phyloP scores from a whole-genome alignment of 2,888 invertebrate species.

The Rotaria socialis region DNA sequence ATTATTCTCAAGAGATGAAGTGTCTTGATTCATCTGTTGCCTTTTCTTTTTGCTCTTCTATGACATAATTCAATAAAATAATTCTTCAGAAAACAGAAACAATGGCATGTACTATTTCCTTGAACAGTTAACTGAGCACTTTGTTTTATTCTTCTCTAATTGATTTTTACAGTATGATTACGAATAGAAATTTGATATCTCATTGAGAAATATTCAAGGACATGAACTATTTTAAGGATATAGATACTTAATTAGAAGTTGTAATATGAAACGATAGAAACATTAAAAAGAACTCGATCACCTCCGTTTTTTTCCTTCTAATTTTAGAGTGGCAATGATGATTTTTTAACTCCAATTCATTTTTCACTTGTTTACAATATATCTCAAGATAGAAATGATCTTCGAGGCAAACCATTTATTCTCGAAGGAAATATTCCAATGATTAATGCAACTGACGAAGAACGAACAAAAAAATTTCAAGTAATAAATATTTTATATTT shows the following conservation, averaged over 20 bases:
- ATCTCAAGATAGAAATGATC: slow-evolving; percentile 28
- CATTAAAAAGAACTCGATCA: not conserved
- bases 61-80: too few relatives aligned
- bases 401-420: not conserved
- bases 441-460: slow-evolving; percentile 52
- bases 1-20: not conserved
- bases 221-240: not conserved
- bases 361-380: slow-evolving; percentile 5
- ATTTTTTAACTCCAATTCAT: slow-evolving; percentile 28
- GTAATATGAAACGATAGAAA: not conserved
- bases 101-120: too few relatives aligned
- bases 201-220: not conserved
- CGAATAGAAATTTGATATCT: not conserved
- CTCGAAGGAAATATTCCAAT: not conserved
- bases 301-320: too few relatives aligned
- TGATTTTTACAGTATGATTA: not conserved
- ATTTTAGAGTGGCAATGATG: slow-evolving; percentile 34
- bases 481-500: slow-evolving; percentile 61
- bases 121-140: too few relatives aligned
- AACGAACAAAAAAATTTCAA: slow-evolving; percentile 51
- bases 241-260: not conserved
- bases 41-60: not conserved
- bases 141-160: not conserved
- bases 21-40: not conserved
- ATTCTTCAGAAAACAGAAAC: too few relatives aligned